A percentile compares a stretch with the other conserved stretches of the same genome.
phyloP scores from a whole-genome alignment of 2,888 invertebrate genomes.

The Taphrorychus bicolor region DNA sequence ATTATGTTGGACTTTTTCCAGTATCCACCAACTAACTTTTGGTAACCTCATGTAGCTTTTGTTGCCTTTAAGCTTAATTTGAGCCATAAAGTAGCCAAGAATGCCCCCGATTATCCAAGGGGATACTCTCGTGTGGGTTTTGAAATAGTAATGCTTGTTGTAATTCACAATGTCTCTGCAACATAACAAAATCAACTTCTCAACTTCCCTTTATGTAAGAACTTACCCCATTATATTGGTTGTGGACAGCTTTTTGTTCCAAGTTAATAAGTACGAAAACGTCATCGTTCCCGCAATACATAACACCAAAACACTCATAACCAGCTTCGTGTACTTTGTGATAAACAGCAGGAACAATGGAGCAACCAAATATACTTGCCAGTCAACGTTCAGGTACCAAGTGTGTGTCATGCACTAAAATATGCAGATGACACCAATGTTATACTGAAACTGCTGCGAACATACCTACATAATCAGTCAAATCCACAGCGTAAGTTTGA shows the following conservation, averaged over 20 bases:
- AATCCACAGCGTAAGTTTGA: slow-evolving; percentile 43
- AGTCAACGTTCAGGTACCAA: slow-evolving; percentile 67
- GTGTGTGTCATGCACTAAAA: slow-evolving; percentile 55
- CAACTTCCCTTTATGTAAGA: neutral
- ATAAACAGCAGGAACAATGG: slow-evolving; percentile 62
- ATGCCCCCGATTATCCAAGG: slow-evolving; percentile 47
- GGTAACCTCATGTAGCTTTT: no score
- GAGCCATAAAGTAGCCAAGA: slow-evolving; percentile 43
- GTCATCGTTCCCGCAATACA: slow-evolving; percentile 38
- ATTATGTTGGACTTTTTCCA: no score
- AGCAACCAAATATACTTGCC: slow-evolving; percentile 55
- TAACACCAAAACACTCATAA: slow-evolving; percentile 23
- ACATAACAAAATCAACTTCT: neutral
- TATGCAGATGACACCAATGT: neutral
- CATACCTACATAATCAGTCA: slow-evolving; percentile 4
- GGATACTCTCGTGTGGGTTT: slow-evolving; percentile 43
- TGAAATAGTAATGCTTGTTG: slow-evolving; percentile 40
- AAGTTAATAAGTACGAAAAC: slow-evolving; percentile 38
- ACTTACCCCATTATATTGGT: slow-evolving; percentile 36
- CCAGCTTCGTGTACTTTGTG: slow-evolving; percentile 53
- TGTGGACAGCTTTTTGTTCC: slow-evolving; percentile 39
- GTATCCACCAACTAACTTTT: no score
- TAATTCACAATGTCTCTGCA: slow-evolving; percentile 18
- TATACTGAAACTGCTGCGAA: no score
- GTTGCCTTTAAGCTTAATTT: slow-evolving; percentile 31